phyloP scores from a whole-genome alignment of 2,113 vertebrate genomes.

The Percopsis transmontana region DNA sequence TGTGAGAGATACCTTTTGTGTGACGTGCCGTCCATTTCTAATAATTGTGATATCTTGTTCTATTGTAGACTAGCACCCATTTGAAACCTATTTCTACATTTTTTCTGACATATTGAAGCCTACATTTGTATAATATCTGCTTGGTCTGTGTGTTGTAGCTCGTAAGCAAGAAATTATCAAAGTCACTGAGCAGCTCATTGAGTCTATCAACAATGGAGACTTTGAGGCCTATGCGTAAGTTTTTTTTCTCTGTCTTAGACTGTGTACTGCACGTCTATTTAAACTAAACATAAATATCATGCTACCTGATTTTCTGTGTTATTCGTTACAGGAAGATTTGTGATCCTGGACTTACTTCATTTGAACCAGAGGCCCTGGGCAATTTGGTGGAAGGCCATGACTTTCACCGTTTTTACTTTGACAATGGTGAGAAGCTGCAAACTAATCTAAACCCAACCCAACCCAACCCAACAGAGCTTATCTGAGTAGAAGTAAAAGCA shows the following conservation, averaged over 20 bases:
- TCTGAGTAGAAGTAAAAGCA: too few species aligned
- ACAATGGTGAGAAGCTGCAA: conserved; percentile 84
- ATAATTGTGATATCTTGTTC: conserved; percentile 48
- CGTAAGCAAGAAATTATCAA: conserved; percentile 82
- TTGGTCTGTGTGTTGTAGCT: conserved; percentile 67
- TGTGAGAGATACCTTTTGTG: conserved; percentile 11
- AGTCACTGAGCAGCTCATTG: conserved; percentile 80
- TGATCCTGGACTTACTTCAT: conserved; percentile 95
- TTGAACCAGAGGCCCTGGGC: conserved; percentile 96
- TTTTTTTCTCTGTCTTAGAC: conserved; percentile 5
- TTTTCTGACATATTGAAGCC: conserved; percentile 29
- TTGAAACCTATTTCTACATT: conserved; percentile 38
- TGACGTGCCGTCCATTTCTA: conserved; percentile 68
- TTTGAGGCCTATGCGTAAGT: conserved; percentile 80
- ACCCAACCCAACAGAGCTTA: background rate
- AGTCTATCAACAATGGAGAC: conserved; percentile 82
- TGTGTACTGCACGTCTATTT: background rate
- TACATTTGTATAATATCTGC: conserved; percentile 42
- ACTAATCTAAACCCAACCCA: background rate
- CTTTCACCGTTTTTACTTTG: conserved; percentile 97
- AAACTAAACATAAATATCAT: background rate
- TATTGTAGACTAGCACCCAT: conserved; percentile 58
- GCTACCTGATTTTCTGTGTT: background rate
- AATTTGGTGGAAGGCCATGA: conserved; percentile 98
- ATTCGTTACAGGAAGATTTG: conserved; percentile 89